Conservation (phyloP, 2,113 vertebrate genomes). For the Mohoua ochrocephala region DNA sequence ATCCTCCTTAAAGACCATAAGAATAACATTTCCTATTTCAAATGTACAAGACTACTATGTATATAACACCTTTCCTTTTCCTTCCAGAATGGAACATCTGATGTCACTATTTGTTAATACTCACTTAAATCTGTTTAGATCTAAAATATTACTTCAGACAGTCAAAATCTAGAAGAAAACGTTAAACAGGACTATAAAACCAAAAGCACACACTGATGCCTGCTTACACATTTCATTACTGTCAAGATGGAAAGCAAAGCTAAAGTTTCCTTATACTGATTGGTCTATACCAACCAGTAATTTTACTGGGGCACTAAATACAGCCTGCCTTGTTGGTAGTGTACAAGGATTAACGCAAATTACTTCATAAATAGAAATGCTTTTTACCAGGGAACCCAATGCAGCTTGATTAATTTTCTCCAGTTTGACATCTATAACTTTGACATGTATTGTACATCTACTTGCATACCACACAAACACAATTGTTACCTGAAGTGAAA, state of each 20-base stretch:
- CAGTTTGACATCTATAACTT: neutral
- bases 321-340: neutral
- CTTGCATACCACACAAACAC: neutral
- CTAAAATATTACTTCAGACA: constrained; percentile 25
- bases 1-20: neutral
- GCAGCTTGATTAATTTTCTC: neutral
- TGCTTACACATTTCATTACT: constrained; percentile 20
- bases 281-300: neutral
- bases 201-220: constrained; percentile 17
- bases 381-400: neutral
- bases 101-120: neutral
- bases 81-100: neutral
- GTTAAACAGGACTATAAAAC: constrained; percentile 36
- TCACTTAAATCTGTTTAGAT: constrained; percentile 35
- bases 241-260: constrained; percentile 28
- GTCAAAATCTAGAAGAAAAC: constrained; percentile 24
- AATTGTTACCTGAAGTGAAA: neutral
- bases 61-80: neutral
- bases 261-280: constrained; percentile 42
- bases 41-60: neutral
- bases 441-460: neutral
- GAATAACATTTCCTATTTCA: neutral
- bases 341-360: neutral
- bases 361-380: constrained; percentile 2
- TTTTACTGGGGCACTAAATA: constrained; percentile 44